Evolutionary conservation across 2,888 invertebrate species (phyloP).

Genomic region (Hedya salicella): DNA sequence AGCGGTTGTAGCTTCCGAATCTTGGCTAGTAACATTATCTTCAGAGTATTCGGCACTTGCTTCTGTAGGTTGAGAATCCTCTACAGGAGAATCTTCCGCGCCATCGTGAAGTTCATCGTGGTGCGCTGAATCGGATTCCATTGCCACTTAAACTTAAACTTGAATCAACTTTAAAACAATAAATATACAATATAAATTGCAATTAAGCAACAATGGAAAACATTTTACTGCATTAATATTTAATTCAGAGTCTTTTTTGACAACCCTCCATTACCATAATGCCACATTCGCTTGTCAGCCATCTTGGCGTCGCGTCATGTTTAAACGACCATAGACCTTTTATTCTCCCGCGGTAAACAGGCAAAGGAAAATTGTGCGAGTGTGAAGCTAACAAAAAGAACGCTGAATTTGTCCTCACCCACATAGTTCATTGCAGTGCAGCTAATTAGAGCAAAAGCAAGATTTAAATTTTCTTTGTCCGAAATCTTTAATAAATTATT

Average conservation of each 20-base stretch:
- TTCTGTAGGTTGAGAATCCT: slow-evolving; percentile 70
- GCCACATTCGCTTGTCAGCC: slow-evolving; percentile 49
- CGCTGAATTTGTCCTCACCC: too few species aligned
- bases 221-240: slow-evolving; percentile 60
- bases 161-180: slow-evolving; percentile 51
- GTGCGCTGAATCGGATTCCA: slow-evolving; percentile 77
- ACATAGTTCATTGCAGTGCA: too few species aligned
- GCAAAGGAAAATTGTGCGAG: too few species aligned
- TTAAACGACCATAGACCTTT: slow-evolving; percentile 18
- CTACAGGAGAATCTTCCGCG: slow-evolving; percentile 79
- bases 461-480: too few species aligned
- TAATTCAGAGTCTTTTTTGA: slow-evolving; percentile 62
- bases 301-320: slow-evolving; percentile 42
- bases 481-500: too few species aligned
- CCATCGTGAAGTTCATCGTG: slow-evolving; percentile 76
- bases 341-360: background rate
- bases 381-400: too few species aligned
- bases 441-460: too few species aligned
- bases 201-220: slow-evolving; percentile 52
- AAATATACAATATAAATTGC: slow-evolving; percentile 63
- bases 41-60: slow-evolving; percentile 67
- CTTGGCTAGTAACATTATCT: slow-evolving; percentile 69
- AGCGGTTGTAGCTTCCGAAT: slow-evolving; percentile 61
- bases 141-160: slow-evolving; percentile 52
- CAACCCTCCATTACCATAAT: slow-evolving; percentile 58